Evolutionary conservation across 2,888 invertebrate species (phyloP).

Genomic region (Chaetogeoica ovagalla): DNA sequence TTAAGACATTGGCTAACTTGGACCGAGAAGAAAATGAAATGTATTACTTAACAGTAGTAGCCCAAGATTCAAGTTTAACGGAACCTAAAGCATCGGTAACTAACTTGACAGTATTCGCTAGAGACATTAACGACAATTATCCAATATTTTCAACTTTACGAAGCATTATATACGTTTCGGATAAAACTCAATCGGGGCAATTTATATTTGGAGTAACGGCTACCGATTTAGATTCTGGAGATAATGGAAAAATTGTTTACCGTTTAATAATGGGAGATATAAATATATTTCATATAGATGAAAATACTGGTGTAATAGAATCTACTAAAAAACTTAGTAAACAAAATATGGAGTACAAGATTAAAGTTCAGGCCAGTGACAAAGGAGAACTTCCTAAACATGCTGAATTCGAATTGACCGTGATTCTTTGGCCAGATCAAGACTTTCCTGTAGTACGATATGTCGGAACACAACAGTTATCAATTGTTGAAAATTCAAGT

Average conservation of each 20-base stretch:
- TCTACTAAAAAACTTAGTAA: conserved; percentile 68
- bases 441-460: conserved; percentile 79
- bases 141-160: conserved; percentile 75
- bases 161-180: conserved; percentile 81
- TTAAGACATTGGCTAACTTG: conserved; percentile 72
- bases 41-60: conserved; percentile 82
- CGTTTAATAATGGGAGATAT: conserved; percentile 76
- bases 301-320: conserved; percentile 83
- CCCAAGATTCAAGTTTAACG: conserved; percentile 84
- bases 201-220: conserved; percentile 92
- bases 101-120: conserved; percentile 76
- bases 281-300: conserved; percentile 76
- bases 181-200: conserved; percentile 71
- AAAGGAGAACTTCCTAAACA: conserved; percentile 72
- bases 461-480: conserved; percentile 72
- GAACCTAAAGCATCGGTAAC: conserved; percentile 81
- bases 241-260: conserved; percentile 80
- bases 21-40: conserved; percentile 78
- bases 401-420: conserved; percentile 74
- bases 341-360: conserved; percentile 63
- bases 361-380: conserved; percentile 80
- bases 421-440: conserved; percentile 75
- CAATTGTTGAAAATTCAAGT: conserved; percentile 77
- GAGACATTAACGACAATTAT: conserved; percentile 84
- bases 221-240: conserved; percentile 77